Evolutionary conservation across 1,140 invertebrate species (phyloP).

Genomic region (Heliconius nattereri): DNA sequence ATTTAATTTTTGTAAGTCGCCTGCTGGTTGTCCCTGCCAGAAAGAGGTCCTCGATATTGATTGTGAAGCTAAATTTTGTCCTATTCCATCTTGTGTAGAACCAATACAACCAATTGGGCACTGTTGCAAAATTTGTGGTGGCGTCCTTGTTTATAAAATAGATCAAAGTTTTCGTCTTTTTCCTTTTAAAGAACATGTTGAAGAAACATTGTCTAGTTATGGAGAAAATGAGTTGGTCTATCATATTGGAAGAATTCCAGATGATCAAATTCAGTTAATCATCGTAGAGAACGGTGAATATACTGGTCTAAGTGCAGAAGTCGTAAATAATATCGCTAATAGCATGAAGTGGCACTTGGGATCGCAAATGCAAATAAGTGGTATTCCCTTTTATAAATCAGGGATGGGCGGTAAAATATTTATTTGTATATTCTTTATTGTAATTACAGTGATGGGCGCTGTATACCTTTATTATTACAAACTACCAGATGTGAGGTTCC

Average conservation of each 20-base stretch:
- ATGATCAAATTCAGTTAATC: conserved; percentile 59
- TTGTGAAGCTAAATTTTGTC: conserved; percentile 61
- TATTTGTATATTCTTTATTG: conserved; percentile 62
- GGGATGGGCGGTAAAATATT: conserved; percentile 61
- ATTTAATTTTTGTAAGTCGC: conserved; percentile 43
- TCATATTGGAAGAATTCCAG: conserved; percentile 53
- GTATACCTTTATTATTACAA: conserved; percentile 70
- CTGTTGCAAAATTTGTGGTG: conserved; percentile 72
- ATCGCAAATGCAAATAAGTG: conserved; percentile 56
- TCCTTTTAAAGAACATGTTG: conserved; percentile 55
- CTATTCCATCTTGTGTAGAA: conserved; percentile 53
- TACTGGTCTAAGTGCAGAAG: conserved; percentile 56
- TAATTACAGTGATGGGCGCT: conserved; percentile 47
- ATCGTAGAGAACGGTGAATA: conserved; percentile 67
- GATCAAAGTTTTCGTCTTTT: conserved; percentile 59
- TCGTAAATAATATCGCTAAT: conserved; percentile 53
- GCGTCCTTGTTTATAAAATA: conserved; percentile 54
- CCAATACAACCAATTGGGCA: conserved; percentile 67
- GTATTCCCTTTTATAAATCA: conserved; percentile 53
- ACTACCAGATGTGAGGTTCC: conserved; percentile 48
- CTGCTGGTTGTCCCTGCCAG: conserved; percentile 68
- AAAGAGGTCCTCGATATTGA: conserved; percentile 49
- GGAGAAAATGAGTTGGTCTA: conserved; percentile 50
- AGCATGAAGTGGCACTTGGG: conserved; percentile 48
- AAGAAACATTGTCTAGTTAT: conserved; percentile 48